Evolutionary conservation across 2,797 vertebrate genomes (phyloP).

Genomic region (Mallotus villosus): DNA sequence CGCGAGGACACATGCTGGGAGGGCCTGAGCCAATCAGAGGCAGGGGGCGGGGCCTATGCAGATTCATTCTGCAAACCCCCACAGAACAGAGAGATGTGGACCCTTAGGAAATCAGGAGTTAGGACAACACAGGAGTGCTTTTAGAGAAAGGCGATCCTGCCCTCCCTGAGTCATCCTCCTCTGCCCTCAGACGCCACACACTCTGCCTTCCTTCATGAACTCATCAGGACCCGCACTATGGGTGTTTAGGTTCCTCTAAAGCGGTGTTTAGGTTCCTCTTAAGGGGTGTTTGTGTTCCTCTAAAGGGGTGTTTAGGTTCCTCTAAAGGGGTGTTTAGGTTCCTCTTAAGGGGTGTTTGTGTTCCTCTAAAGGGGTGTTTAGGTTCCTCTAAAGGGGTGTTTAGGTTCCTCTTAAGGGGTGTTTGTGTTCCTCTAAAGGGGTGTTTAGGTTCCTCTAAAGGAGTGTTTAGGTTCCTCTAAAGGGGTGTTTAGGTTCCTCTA

Average conservation of each 20-base stretch:
- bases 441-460: conserved; percentile 14
- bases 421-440: conserved; percentile 14
- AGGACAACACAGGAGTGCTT: conserved; percentile 53
- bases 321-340: conserved; percentile 11
- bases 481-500: conserved; percentile 17
- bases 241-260: conserved; percentile 13
- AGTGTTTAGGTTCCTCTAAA: conserved; percentile 14
- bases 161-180: conserved; percentile 18
- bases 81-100: conserved; percentile 47
- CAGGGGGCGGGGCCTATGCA: conserved; percentile 53
- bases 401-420: conserved; percentile 16
- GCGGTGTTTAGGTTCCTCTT: conserved; percentile 17
- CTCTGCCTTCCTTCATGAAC: conserved; percentile 21
- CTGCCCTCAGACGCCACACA: conserved; percentile 43
- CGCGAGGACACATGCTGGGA: conserved; percentile 53
- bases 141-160: conserved; percentile 70
- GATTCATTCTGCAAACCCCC: conserved; percentile 42
- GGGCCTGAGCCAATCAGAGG: conserved; percentile 55
- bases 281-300: conserved; percentile 12
- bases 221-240: conserved; percentile 40
- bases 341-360: conserved; percentile 15
- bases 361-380: conserved; percentile 16
- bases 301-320: conserved; percentile 2
- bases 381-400: conserved; percentile 16
- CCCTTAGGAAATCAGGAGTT: conserved; percentile 53